Evolutionary conservation across 2,888 invertebrate species (phyloP).

Genomic region (Epistrophe eligans): DNA sequence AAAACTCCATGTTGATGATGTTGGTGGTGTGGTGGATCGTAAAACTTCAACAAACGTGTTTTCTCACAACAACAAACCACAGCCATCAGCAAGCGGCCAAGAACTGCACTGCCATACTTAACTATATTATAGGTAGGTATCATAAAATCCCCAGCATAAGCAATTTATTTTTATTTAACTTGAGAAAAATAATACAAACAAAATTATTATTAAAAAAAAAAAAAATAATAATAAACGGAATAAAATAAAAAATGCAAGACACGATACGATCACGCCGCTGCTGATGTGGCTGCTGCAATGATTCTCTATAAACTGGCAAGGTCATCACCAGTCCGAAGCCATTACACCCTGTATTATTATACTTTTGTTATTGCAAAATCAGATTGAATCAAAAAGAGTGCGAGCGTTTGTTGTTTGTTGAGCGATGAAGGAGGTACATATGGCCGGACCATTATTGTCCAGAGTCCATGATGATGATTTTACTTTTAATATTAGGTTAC

Average conservation of each 20-base stretch:
- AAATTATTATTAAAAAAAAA: constrained; percentile 35
- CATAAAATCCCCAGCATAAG: constrained; percentile 36
- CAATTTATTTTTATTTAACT: constrained; percentile 66
- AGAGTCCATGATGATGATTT: constrained; percentile 29
- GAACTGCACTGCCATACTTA: constrained; percentile 70
- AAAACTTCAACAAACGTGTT: constrained; percentile 67
- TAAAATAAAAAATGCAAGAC: constrained; percentile 46
- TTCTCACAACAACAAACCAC: not conserved
- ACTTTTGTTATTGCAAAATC: constrained; percentile 39
- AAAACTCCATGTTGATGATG: constrained; percentile 16
- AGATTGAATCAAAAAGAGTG: constrained; percentile 24
- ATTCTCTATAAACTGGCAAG: constrained; percentile 59
- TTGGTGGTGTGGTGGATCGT: constrained; percentile 31
- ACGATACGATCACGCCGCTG: constrained; percentile 57
- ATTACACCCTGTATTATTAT: constrained; percentile 57
- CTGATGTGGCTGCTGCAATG: constrained; percentile 50
- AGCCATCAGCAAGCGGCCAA: constrained; percentile 30
- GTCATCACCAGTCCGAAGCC: constrained; percentile 64
- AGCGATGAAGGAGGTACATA: constrained; percentile 6
- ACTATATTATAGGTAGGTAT: not conserved
- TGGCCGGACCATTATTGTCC: constrained; percentile 10
- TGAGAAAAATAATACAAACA: constrained; percentile 22
- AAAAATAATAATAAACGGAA: not conserved
- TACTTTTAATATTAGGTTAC: not conserved
- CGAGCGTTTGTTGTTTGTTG: not conserved